Evolutionary conservation across 2,113 vertebrate genomes (phyloP).

Genomic region (Gulo gulo): DNA sequence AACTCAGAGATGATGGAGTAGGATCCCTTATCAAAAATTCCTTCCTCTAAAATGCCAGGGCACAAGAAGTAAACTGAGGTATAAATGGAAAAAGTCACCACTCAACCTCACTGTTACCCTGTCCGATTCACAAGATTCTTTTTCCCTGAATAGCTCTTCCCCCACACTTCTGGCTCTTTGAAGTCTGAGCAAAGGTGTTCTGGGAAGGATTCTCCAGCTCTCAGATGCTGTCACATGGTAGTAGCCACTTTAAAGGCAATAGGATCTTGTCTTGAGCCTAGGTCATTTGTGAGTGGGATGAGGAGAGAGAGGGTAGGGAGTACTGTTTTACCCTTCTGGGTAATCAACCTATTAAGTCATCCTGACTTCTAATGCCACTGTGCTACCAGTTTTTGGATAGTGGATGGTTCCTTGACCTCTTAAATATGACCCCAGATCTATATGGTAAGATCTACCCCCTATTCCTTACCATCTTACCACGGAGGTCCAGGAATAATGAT

Average conservation of each 20-base stretch:
- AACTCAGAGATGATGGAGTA: constrained; percentile 8
- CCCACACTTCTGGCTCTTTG: neutral
- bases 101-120: neutral
- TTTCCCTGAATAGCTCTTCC: neutral
- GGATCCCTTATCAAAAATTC: neutral
- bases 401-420: neutral
- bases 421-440: neutral
- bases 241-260: neutral
- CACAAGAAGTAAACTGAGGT: neutral
- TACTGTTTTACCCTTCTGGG: neutral
- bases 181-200: constrained; percentile 8
- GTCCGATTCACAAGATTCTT: neutral
- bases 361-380: neutral
- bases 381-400: neutral
- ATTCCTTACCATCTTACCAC: neutral
- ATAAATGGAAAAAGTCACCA: constrained; percentile 9
- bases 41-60: constrained; percentile 15
- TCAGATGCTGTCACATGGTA: neutral
- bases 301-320: neutral
- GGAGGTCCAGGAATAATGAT: neutral
- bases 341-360: neutral
- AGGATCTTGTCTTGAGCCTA: neutral
- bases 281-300: neutral
- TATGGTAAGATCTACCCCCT: neutral
- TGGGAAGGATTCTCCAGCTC: neutral